Evolutionary conservation across 2,113 vertebrate genomes (phyloP), one percentile per base, ranked within the genome.

Genomic region (Zapus hudsonius): DNA sequence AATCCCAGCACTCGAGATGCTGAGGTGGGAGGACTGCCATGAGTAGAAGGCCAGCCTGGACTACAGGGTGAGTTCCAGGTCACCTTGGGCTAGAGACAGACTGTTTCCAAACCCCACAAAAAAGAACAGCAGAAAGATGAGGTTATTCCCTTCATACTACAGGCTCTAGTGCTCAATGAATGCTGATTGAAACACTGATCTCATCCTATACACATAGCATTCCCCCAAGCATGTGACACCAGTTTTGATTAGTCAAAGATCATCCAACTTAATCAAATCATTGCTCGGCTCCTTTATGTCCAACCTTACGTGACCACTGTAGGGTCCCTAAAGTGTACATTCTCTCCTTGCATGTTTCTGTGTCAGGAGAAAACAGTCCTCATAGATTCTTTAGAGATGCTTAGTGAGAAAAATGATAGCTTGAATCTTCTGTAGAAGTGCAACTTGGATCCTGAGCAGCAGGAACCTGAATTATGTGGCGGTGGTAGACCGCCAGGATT

Each of bases 181-280:
- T 63, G 52, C 66, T 94, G 94, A 91, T 61, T 93, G 84, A 38
- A 93, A 96, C n/a, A 93, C 87, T 90, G 90, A 90, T 80, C 38
- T 66, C 83, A 70, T 74, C 47, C 47, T 84, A 47, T 73, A 86
- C 73, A 95, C 40, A 72, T 22, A 88, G 73, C 25, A 63, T 78
- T 70, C 7, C 2, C 38, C 8, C 74, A 94, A 85, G 69, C 64
- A 94, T 70, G 92, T 17, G 72, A 52, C 83, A 94, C 88, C 63
- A 84, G n/a, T 61, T 91, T 94, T 82, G 67, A 95, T 95, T 85
- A 94, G 38, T 90, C 66, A 95, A 88, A 57, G 33, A 89, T 86
- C 61, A 84, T 67, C 19, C 61, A 76, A 76, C 25, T 73, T 74
- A 72, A 42, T 57, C 72, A 85, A 96, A 87, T 90, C 20, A 3